These are phyloP conservation scores for Lissocephala sabroskyi DNA, from an alignment of 2,888 invertebrate genomes.

Conservation along the genomic window DNA sequence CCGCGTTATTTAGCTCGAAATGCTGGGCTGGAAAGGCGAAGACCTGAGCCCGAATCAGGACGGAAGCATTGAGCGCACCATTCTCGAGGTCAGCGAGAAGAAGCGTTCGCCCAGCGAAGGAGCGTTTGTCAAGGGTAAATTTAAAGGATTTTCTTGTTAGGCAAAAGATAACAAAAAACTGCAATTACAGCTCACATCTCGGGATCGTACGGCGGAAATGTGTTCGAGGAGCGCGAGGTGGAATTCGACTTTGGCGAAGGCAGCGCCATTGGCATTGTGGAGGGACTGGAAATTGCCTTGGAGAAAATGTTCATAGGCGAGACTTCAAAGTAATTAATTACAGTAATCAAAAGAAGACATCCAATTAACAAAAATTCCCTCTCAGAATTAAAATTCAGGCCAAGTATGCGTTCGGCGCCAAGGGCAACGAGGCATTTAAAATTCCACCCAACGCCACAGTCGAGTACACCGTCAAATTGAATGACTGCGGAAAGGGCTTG, in stretches of 20 bases:
- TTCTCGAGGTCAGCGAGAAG: slow-evolving; percentile 81
- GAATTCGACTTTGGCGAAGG: slow-evolving; percentile 92
- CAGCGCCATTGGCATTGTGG: slow-evolving; percentile 80
- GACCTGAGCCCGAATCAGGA: slow-evolving; percentile 90
- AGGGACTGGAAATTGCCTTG: slow-evolving; percentile 87
- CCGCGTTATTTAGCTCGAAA: slow-evolving; percentile 80
- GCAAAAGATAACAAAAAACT: too few relatives aligned
- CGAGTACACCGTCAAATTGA: slow-evolving; percentile 86
- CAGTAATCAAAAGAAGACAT: background rate
- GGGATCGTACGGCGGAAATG: slow-evolving; percentile 51
- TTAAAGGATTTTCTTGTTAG: background rate
- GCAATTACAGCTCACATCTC: slow-evolving; percentile 55
- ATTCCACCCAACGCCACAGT: slow-evolving; percentile 87
- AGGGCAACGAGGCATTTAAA: slow-evolving; percentile 79
- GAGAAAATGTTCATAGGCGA: slow-evolving; percentile 87
- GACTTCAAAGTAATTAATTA: slow-evolving; percentile 74
- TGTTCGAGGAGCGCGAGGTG: slow-evolving; percentile 83
- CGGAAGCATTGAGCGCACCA: slow-evolving; percentile 84
- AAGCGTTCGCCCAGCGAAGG: slow-evolving; percentile 85
- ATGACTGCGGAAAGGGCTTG: slow-evolving; percentile 87
- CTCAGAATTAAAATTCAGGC: slow-evolving; percentile 79
- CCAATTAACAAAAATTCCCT: background rate
- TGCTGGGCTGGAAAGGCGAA: slow-evolving; percentile 90
- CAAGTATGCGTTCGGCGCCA: slow-evolving; percentile 84
- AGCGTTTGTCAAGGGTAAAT: slow-evolving; percentile 84